Percentiles rank a stretch among this genome's conserved stretches.
Conservation (phyloP, 1,140 invertebrate genomes). For the Leptoteleia sp. region DNA sequence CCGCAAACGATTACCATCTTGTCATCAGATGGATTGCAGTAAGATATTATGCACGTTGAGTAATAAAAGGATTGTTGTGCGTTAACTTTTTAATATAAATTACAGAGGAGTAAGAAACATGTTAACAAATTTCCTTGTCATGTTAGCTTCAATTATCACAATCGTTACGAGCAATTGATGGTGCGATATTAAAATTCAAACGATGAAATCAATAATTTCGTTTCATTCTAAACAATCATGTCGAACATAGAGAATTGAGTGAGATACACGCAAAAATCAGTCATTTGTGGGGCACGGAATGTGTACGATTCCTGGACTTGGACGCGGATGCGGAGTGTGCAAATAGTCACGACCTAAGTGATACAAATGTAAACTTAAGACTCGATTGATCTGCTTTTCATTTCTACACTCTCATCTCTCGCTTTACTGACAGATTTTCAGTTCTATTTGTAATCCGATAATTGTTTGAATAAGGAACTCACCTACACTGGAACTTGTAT, state of each 20-base stretch:
- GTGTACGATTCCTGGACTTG: background rate
- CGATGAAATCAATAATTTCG: background rate
- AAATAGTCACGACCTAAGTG: background rate
- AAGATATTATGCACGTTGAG: no score
- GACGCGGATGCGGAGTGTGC: background rate
- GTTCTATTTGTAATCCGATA: background rate
- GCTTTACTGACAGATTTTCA: no score
- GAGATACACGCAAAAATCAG: background rate
- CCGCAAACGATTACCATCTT: no score
- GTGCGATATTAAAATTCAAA: background rate
- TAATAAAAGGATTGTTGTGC: no score
- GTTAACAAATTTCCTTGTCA: no score
- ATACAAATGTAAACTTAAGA: slow-evolving; percentile 21
- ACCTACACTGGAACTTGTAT: background rate
- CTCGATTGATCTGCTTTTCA: slow-evolving; percentile 12
- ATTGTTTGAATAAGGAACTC: background rate
- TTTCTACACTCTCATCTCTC: background rate
- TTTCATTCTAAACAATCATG: slow-evolving; percentile 4
- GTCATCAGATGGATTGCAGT: no score
- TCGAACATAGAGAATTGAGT: slow-evolving; percentile 5
- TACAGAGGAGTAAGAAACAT: no score
- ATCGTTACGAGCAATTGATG: background rate
- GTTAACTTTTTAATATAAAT: no score
- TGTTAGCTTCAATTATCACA: no score
- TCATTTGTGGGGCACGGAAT: background rate